phyloP scores from a whole-genome alignment of 2,113 vertebrate genomes.

The Chloebia gouldiae region DNA sequence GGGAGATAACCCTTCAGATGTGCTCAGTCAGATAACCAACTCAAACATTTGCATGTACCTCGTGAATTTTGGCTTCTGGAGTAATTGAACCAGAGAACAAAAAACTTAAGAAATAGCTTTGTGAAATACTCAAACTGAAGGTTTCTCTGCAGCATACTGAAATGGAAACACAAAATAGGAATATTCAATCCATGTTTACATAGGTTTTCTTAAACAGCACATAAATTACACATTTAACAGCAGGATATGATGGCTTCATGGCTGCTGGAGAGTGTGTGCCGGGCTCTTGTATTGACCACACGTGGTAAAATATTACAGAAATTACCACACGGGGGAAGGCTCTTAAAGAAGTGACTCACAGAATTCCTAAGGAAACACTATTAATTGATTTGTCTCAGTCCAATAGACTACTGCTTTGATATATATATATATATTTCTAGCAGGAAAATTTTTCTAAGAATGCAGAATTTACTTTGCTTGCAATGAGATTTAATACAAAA shows the following conservation, averaged over 20 bases:
- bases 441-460: not conserved
- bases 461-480: not conserved
- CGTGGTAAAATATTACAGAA: not conserved
- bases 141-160: not conserved
- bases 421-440: not conserved
- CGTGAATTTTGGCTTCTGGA: not conserved
- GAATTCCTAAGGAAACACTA: not conserved
- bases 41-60: not conserved
- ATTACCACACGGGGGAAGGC: not conserved
- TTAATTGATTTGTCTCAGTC: not conserved
- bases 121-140: not conserved
- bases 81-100: not conserved
- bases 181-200: not conserved
- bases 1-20: not conserved
- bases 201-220: not conserved
- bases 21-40: not conserved
- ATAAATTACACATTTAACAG: not conserved
- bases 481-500: not conserved
- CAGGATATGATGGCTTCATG: not conserved
- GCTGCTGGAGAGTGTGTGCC: not conserved
- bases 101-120: not conserved
- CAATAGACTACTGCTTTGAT: not conserved
- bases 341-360: not conserved
- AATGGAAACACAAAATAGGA: not conserved
- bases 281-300: not conserved